These are phyloP conservation scores for Pomacea maculata DNA, from an alignment of 1,140 invertebrate species.

Conservation along the genomic window DNA sequence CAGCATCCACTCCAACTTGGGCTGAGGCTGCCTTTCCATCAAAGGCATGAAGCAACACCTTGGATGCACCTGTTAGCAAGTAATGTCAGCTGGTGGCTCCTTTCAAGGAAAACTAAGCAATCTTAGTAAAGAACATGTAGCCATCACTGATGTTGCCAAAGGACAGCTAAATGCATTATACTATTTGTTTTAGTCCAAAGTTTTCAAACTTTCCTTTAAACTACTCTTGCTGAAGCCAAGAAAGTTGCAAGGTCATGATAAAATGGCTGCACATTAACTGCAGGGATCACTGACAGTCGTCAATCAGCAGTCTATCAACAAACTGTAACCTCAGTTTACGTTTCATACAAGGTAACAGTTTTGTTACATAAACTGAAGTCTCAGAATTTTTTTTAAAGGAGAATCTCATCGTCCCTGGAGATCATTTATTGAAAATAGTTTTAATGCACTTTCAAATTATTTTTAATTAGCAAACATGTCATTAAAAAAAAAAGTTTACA, in stretches of 20 bases:
- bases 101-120: too few relatives aligned
- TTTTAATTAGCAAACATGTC: neutral
- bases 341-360: neutral
- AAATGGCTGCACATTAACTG: too few relatives aligned
- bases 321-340: neutral
- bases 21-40: constrained; percentile 62
- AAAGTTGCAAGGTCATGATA: too few relatives aligned
- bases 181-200: too few relatives aligned
- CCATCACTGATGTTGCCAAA: too few relatives aligned
- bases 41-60: constrained; percentile 66
- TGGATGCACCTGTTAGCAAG: constrained; percentile 43
- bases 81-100: too few relatives aligned
- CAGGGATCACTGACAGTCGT: too few relatives aligned
- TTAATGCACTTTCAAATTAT: constrained; percentile 6
- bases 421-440: neutral
- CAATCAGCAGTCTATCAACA: neutral
- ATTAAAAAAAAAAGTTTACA: too few relatives aligned
- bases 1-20: constrained; percentile 57
- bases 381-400: neutral
- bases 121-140: too few relatives aligned
- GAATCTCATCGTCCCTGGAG: neutral
- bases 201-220: too few relatives aligned
- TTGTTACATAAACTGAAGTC: neutral
- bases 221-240: too few relatives aligned
- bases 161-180: too few relatives aligned